Percentiles rank a stretch among this genome's conserved stretches.
Conservation (phyloP, 2,113 vertebrate species). For the Mesocricetus auratus region DNA sequence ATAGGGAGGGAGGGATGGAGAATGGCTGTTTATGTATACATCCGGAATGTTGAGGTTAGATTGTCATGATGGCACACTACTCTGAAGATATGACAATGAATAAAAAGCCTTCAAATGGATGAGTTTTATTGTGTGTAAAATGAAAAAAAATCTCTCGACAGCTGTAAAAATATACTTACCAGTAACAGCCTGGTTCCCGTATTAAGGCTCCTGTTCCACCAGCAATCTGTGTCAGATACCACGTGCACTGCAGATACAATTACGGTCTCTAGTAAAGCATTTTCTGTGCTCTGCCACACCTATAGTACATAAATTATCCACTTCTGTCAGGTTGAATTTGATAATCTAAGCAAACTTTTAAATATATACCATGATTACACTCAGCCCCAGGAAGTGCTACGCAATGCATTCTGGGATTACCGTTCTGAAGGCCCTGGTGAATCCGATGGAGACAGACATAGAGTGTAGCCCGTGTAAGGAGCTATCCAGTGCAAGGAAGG, state of each 20-base stretch:
- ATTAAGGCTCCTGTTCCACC: slow-evolving; percentile 92
- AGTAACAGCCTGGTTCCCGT: slow-evolving; percentile 94
- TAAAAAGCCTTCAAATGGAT: neutral
- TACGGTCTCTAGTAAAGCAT: slow-evolving; percentile 93
- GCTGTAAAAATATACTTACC: slow-evolving; percentile 86
- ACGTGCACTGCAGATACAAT: slow-evolving; percentile 90
- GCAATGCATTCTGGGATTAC: slow-evolving; percentile 86
- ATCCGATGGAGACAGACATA: slow-evolving; percentile 93
- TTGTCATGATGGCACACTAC: neutral
- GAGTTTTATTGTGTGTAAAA: slow-evolving; percentile 2
- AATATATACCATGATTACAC: slow-evolving; percentile 52
- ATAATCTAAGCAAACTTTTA: slow-evolving; percentile 7
- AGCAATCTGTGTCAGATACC: slow-evolving; percentile 84
- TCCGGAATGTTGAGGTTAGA: neutral
- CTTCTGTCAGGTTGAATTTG: slow-evolving; percentile 37
- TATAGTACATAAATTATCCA: slow-evolving; percentile 77
- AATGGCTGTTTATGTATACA: neutral
- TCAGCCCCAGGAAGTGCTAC: slow-evolving; percentile 63
- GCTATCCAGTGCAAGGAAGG: slow-evolving; percentile 94
- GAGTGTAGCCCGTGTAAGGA: slow-evolving; percentile 92
- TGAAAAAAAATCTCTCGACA: neutral
- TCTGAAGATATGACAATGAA: neutral
- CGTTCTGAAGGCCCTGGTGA: slow-evolving; percentile 96
- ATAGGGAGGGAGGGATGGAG: neutral
- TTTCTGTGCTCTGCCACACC: slow-evolving; percentile 98